Conservation (phyloP, 2,797 vertebrate genomes). For the Lacerta agilis region DNA sequence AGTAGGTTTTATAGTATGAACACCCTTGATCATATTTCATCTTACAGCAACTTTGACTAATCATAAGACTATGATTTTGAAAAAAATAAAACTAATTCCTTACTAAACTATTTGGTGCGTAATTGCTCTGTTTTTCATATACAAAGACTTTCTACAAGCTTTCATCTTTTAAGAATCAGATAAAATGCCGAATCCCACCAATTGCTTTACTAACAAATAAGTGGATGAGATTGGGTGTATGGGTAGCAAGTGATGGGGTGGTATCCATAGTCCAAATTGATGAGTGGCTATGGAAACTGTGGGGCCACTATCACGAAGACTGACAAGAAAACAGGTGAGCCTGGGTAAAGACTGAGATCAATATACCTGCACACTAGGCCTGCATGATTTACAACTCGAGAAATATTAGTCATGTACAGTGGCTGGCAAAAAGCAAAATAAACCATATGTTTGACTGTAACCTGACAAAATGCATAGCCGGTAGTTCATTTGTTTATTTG, state of each 20-base stretch:
- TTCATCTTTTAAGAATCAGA: constrained; percentile 34
- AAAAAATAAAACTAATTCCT: constrained; percentile 63
- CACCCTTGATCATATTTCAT: constrained; percentile 75
- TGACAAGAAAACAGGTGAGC: not conserved
- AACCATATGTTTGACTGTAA: too few species aligned
- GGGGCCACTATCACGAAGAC: not conserved
- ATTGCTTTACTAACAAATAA: not conserved
- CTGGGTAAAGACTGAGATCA: not conserved
- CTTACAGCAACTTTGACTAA: constrained; percentile 70
- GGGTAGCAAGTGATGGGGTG: not conserved
- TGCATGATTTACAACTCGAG: not conserved
- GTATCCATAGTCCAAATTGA: not conserved
- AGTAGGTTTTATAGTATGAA: constrained; percentile 67
- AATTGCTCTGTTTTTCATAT: constrained; percentile 71
- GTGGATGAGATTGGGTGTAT: not conserved
- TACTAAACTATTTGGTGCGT: constrained; percentile 75
- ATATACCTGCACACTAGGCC: not conserved
- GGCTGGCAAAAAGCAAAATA: too few species aligned
- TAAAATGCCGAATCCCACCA: not conserved
- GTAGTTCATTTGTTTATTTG: too few species aligned
- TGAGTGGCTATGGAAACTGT: too few species aligned
- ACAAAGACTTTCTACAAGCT: constrained; percentile 45
- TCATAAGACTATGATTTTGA: constrained; percentile 68
- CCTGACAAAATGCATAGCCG: too few species aligned
- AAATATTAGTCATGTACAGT: too few species aligned